These are phyloP conservation scores for Sinocyclocheilus anshuiensis DNA, from an alignment of 2,113 vertebrate genomes.

Conservation along the genomic window DNA sequence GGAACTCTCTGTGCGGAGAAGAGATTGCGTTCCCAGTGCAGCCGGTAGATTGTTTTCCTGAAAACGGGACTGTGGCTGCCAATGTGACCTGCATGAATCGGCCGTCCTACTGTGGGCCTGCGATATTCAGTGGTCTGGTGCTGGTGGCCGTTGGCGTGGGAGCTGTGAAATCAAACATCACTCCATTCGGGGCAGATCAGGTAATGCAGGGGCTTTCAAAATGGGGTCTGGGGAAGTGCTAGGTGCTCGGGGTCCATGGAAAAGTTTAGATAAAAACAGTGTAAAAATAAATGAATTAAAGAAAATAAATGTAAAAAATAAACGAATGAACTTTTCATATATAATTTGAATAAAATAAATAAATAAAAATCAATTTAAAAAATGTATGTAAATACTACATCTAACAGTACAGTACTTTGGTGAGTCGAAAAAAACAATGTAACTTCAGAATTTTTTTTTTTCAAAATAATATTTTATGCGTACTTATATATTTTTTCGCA, in stretches of 20 bases:
- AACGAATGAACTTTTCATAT: neutral
- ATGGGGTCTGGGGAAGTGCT: too few species aligned
- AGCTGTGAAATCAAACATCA: conserved; percentile 97
- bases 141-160: conserved; percentile 92
- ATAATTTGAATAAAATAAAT: neutral
- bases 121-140: conserved; percentile 81
- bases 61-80: conserved; percentile 57
- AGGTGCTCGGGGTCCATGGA: neutral
- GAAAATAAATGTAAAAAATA: too few species aligned
- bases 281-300: neutral
- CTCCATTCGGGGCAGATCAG: conserved; percentile 97
- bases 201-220: conserved; percentile 69
- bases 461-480: too few species aligned
- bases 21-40: conserved; percentile 72
- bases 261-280: neutral
- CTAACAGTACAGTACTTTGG: too few species aligned
- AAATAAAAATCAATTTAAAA: too few species aligned
- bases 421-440: too few species aligned
- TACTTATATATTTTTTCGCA: too few species aligned
- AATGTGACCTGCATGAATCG: conserved; percentile 68
- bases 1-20: conserved; percentile 81
- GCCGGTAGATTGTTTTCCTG: conserved; percentile 78
- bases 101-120: conserved; percentile 80
- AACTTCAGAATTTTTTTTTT: too few species aligned
- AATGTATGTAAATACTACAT: too few species aligned